phyloP scores from a whole-genome alignment of 2,113 vertebrate genomes.

The Todiramphus saurophagus region DNA sequence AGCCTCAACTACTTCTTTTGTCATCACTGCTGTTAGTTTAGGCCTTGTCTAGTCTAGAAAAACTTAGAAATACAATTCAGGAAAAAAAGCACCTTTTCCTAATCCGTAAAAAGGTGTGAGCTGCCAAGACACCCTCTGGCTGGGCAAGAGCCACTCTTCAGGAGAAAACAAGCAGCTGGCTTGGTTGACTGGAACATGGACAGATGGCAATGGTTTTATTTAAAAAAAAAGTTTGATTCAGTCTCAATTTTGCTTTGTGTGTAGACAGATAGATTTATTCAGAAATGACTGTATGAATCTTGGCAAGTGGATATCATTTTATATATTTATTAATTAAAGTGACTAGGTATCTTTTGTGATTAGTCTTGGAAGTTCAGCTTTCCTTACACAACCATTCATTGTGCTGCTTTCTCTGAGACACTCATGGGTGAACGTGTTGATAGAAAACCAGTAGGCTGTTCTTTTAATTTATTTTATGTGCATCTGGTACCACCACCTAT shows the following conservation, averaged over 20 bases:
- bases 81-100: neutral
- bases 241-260: neutral
- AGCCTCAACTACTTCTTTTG: neutral
- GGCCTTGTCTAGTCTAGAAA: neutral
- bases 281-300: neutral
- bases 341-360: neutral
- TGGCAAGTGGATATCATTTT: neutral
- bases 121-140: neutral
- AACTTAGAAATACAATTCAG: neutral
- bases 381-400: neutral
- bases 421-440: neutral
- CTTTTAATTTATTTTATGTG: neutral
- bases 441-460: neutral
- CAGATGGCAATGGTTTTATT: neutral
- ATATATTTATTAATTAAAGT: neutral
- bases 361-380: neutral
- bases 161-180: neutral
- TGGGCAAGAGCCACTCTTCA: neutral
- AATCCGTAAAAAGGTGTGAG: no score
- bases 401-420: neutral
- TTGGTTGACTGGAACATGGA: neutral
- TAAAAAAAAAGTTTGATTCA: neutral
- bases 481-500: neutral
- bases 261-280: neutral
- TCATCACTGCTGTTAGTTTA: neutral